These are phyloP conservation scores for Pao palembangensis DNA, from an alignment of 2,113 vertebrate genomes.

Conservation along the genomic window DNA sequence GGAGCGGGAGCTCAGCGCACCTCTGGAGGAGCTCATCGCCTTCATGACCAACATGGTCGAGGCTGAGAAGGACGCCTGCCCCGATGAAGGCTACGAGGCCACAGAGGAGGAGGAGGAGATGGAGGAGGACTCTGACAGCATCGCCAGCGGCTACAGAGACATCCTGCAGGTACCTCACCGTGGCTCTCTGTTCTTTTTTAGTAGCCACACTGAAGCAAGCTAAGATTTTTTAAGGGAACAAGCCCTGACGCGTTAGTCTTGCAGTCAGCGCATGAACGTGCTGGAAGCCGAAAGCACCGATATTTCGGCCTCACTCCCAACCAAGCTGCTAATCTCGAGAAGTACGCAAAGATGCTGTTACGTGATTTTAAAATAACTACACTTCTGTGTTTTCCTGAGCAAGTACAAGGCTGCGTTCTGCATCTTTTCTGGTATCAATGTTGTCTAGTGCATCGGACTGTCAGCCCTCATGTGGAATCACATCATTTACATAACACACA, in stretches of 20 bases:
- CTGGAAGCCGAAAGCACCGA: too few relatives aligned
- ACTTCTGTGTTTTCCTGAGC: too few relatives aligned
- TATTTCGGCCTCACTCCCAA: too few relatives aligned
- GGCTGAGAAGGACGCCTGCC: conserved; percentile 75
- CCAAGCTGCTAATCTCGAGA: too few relatives aligned
- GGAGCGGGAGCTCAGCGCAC: conserved; percentile 92
- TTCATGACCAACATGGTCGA: conserved; percentile 89
- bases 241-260: too few relatives aligned
- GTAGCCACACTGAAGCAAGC: neutral
- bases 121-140: conserved; percentile 62
- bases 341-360: too few relatives aligned
- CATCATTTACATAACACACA: neutral
- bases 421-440: neutral
- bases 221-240: too few relatives aligned
- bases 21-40: conserved; percentile 92
- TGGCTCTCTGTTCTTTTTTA: neutral
- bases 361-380: too few relatives aligned
- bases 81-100: conserved; percentile 93
- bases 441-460: neutral
- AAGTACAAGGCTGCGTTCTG: too few relatives aligned
- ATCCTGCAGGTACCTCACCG: conserved; percentile 84
- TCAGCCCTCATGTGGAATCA: too few relatives aligned
- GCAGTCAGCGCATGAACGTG: too few relatives aligned
- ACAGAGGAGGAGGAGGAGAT: conserved; percentile 86
- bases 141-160: conserved; percentile 80